Base-by-base conservation (phyloP, 2,888 invertebrate genomes). In the Blastobasis adustella region DNA sequence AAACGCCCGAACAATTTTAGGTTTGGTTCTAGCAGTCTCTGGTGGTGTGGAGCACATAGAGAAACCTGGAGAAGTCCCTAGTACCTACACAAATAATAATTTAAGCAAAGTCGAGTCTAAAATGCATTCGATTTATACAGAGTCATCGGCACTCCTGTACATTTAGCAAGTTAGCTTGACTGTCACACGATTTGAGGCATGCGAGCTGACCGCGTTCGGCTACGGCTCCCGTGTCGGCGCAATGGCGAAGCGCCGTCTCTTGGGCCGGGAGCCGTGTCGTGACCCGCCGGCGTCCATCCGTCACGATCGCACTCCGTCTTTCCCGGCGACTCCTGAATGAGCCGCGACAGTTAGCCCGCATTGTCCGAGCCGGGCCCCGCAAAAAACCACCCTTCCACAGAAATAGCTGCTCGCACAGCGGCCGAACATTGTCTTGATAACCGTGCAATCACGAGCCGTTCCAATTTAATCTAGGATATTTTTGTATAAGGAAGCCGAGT, bases 361-460 rank as follows among this genome's bases (percentile, higher is more conserved):
- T 52, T 59, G 53, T 64, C 61, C 62, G 69, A 62, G 63, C 46
- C 57, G 40, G 47, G 45, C 45, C 41, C 8, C 42, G 52, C 53
- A 66, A 61, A 60, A 57, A 52, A 58, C 55, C 55, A 58, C 53
- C 42, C 53, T 55, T 60, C 51, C 36, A 49, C 61, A 66, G 68
- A 67, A 67, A 65, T 60, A 53, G 60, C 64, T 67, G 64, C 66
- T 68, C 63, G 65, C 66, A 62, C 52, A 56, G 51, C 49, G 54
- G 56, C 50, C 52, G 55, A 51, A 49, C 37, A 53, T 71, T 75
- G 70, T 71, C 66, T 70, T 68, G 59, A 63, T 70, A 71, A 81
- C 71, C 82, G 81, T 81, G 70, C 66, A 67, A 78, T 85, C 85
- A 85, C 85, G 85, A 80, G 37, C 40, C 47, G 48, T 54, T 52